Base-by-base conservation (phyloP, 2,888 invertebrate genomes). In the Trachelus tabidus region DNA sequence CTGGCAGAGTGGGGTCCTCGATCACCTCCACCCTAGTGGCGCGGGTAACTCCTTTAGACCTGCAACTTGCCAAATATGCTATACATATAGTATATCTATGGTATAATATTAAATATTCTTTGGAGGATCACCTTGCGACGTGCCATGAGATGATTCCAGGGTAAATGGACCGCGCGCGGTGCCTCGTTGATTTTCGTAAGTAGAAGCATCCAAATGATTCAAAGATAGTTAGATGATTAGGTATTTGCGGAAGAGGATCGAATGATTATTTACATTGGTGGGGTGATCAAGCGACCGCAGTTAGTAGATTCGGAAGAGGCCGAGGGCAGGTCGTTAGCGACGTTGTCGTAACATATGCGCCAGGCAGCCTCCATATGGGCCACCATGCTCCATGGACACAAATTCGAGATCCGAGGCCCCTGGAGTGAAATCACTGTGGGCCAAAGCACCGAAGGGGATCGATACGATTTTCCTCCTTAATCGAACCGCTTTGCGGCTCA, bases 281-380 rank as follows among this genome's bases (percentile, higher is more conserved):
- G 87, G 89, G 88, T 86, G 87, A 84, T 83, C 87, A 86, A 68
- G 82, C 87, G 89, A 90, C 90, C 91, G 87, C 90, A 89, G 90
- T 89, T 90, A 90, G 90, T 86, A 89, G 90, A 90, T 89, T 88
- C 85, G 85, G 80, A 87, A 86, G 40, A 40, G 40, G 87, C 88
- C 88, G 86, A 88, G 88, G 89, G 89, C 89, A 88, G 88, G 86
- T 91, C 91, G 91, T 91, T 91, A 91, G 91, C 89, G 88, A 89
- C 89, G 88, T 89, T 91, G 91, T 90, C 85, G 89, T 86, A 91
- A 90, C 91, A 91, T 91, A 91, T 91, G 91, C 90, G 90, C 87
- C 79, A 83, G 90, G 91, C 91, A 91, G 90, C 82, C 89, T 90
- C 91, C 91, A 91, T 91, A 91, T 91, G 91, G 90, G 90, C 86